Base-by-base conservation (phyloP, 2,797 vertebrate species). In the Megaceryle alcyon region DNA sequence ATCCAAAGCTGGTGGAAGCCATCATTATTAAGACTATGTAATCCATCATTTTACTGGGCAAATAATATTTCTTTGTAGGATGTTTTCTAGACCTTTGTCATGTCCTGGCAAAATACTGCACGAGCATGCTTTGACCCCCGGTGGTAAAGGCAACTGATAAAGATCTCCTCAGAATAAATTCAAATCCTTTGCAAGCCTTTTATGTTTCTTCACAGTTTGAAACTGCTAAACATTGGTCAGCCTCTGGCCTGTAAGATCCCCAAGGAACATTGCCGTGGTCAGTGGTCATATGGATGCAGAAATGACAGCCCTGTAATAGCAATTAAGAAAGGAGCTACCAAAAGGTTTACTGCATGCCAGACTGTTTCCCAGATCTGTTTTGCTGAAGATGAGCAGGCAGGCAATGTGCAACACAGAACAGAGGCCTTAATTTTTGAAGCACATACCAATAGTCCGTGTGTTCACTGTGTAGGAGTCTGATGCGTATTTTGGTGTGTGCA, bases 401-500 rank as follows among this genome's bases (percentile, higher is more conserved):
- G 37, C 31, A 11, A 29, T 15, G 14, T 25, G 43, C 44, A 82
- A 33, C 16, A 35, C 12, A 44, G 22, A 90, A 70, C 1, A 4
- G 35, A 84, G n/a, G 5, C 25, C 28, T 51, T 41, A 23, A 15
- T 16, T 84, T 85, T 61, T 88, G 13, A 71, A 71, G 6, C 8
- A 41, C 20, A 14, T 66, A 14, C 49, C 35, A 51, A 46, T 19
- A 43, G 15, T 29, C 46, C 79, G 2, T 68, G 5, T 44, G 10
- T 64, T 81, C 7, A 1, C n/a, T 9, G 2, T 21, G 37, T n/a
- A 17, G 14, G 69, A 51, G 21, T 65, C 41, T 72, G 41, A 31
- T 61, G 28, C 1, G 0, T 46, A 16, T 65, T 29, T 56, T n/a
- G 31, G 8, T 2, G 0, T 11, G 13, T 54, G 37, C 41, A 8